phyloP scores from a whole-genome alignment of 2,888 invertebrate species.

The Tromatobia lineatoria region DNA sequence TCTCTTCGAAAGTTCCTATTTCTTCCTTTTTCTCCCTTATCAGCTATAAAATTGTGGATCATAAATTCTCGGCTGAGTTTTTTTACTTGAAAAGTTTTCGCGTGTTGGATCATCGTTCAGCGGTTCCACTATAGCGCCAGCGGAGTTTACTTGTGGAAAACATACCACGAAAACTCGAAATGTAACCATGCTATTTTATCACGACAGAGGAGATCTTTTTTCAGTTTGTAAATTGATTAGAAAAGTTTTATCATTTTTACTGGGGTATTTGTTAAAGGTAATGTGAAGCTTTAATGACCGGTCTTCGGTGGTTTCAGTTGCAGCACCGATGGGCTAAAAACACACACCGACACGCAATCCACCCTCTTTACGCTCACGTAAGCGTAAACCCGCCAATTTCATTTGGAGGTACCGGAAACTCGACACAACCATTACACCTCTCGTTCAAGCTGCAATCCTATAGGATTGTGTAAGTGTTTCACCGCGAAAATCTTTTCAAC shows the following conservation, averaged over 20 bases:
- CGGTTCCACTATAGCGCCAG: not conserved
- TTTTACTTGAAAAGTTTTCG: constrained; percentile 8
- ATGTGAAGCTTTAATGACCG: not conserved
- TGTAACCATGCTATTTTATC: not conserved
- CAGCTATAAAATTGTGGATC: constrained; percentile 12
- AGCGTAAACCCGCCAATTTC: constrained; percentile 18
- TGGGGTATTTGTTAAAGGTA: not conserved
- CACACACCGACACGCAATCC: not conserved
- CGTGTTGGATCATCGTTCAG: not conserved
- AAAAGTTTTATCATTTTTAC: constrained; percentile 13
- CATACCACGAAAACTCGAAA: not conserved
- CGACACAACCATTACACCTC: constrained; percentile 2
- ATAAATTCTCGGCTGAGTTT: constrained; percentile 3
- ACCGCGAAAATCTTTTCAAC: constrained; percentile 2
- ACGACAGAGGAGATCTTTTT: not conserved
- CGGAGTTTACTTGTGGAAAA: not conserved
- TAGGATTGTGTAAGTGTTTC: not conserved
- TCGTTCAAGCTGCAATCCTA: not conserved
- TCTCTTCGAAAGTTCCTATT: not conserved
- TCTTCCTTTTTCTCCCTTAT: not conserved
- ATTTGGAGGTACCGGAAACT: constrained; percentile 10
- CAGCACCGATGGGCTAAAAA: not conserved
- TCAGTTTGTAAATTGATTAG: not conserved
- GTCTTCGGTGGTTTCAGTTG: not conserved
- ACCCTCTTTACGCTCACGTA: not conserved